Conservation (phyloP, 2,113 vertebrate genomes). For the Paradoxurus hermaphroditus region DNA sequence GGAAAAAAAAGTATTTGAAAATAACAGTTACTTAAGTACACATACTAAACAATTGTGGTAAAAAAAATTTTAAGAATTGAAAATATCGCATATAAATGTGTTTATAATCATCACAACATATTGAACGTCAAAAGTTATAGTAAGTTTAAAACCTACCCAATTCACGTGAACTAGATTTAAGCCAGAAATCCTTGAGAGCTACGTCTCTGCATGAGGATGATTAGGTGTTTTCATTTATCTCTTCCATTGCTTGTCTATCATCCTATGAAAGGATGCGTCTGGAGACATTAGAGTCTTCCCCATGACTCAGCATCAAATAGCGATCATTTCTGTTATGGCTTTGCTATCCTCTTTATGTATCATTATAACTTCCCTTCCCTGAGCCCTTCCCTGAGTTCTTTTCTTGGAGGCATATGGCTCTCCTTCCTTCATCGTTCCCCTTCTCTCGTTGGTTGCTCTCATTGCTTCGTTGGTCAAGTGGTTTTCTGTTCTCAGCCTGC, state of each 20-base stretch:
- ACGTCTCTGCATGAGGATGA: background rate
- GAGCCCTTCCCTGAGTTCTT: background rate
- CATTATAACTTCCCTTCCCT: background rate
- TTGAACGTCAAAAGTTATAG: background rate
- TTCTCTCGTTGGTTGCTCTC: background rate
- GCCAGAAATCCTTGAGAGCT: background rate
- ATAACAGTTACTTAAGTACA: background rate
- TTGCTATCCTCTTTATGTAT: background rate
- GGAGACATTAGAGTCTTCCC: background rate
- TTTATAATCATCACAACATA: background rate
- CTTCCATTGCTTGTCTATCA: background rate
- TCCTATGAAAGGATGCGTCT: background rate
- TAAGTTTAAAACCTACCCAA: background rate
- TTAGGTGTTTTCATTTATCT: background rate
- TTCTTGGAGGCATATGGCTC: no score
- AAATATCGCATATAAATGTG: background rate
- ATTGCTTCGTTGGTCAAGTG: background rate
- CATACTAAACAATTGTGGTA: background rate
- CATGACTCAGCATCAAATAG: background rate
- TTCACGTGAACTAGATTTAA: background rate
- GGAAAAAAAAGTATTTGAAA: background rate
- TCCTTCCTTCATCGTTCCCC: accelerated
- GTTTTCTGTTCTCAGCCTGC: background rate
- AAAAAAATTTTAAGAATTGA: background rate
- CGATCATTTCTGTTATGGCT: background rate